phyloP scores from a whole-genome alignment of 1,140 invertebrate genomes.

The Solen grandis region DNA sequence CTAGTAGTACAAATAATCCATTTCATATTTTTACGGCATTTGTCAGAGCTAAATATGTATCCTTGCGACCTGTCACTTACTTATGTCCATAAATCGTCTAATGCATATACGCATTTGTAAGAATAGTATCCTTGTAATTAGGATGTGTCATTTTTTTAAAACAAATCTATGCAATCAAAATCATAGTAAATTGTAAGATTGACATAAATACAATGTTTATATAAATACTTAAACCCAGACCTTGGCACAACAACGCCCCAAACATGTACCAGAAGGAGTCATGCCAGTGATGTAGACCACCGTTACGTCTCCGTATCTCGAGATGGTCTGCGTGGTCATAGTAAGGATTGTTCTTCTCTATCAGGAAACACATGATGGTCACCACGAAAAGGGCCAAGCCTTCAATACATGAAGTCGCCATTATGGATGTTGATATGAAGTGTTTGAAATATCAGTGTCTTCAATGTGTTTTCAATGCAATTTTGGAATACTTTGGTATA shows the following conservation, averaged over 20 bases:
- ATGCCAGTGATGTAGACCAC: conserved; percentile 7
- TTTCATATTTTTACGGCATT: no score
- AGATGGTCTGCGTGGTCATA: not conserved
- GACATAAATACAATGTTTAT: not conserved
- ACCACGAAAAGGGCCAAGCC: not conserved
- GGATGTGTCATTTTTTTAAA: not conserved
- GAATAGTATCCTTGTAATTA: not conserved
- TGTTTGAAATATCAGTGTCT: no score
- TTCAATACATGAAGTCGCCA: no score
- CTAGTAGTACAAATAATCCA: no score
- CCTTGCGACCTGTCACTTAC: not conserved
- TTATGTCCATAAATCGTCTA: not conserved
- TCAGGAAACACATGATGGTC: not conserved
- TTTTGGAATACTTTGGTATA: no score
- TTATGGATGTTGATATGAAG: no score
- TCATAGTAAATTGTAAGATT: not conserved
- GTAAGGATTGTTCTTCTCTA: conserved; percentile 31
- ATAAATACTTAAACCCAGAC: conserved; percentile 25
- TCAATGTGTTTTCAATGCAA: no score
- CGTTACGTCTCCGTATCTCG: not conserved
- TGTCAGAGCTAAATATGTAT: not conserved
- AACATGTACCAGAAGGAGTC: conserved; percentile 60
- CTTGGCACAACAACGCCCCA: conserved; percentile 57
- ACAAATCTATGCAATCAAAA: not conserved
- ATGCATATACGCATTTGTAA: not conserved